Evolutionary conservation across 2,888 invertebrate genomes (phyloP).

Genomic region (Cosmia pyralina): DNA sequence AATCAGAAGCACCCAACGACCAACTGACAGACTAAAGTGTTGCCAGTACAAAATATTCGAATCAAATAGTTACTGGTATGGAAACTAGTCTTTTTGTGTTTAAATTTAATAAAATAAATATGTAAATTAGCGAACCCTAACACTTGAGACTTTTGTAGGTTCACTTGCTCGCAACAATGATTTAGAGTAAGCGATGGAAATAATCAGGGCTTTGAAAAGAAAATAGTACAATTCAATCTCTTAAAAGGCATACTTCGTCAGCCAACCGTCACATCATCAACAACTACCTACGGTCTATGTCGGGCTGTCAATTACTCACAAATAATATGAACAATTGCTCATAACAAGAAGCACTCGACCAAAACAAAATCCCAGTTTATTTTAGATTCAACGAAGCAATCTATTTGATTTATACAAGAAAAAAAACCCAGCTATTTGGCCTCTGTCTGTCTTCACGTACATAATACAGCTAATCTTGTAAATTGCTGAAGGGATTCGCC

Average conservation of each 20-base stretch:
- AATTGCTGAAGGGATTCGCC: slow-evolving; percentile 64
- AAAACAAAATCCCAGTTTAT: slow-evolving; percentile 52
- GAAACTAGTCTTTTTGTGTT: too few species aligned
- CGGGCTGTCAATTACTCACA: neutral
- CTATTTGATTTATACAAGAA: slow-evolving; percentile 61
- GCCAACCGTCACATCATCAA: neutral
- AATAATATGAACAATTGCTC: neutral
- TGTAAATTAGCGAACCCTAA: too few species aligned
- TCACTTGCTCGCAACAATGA: neutral
- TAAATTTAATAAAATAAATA: too few species aligned
- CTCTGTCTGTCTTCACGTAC: slow-evolving; percentile 63
- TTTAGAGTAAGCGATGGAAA: neutral
- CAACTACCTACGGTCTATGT: neutral
- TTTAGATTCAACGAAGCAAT: slow-evolving; percentile 61
- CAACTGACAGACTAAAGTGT: too few species aligned
- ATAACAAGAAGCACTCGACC: slow-evolving; percentile 17
- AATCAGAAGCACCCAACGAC: too few species aligned
- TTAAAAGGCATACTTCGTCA: too few species aligned
- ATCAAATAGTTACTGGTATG: too few species aligned
- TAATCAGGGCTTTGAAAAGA: neutral
- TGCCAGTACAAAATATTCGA: too few species aligned
- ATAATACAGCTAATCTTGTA: slow-evolving; percentile 65
- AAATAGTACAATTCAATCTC: too few species aligned
- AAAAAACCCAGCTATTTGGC: slow-evolving; percentile 57
- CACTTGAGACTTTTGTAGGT: neutral